phyloP scores from a whole-genome alignment of 2,888 invertebrate species.

The Ceriagrion tenellum region DNA sequence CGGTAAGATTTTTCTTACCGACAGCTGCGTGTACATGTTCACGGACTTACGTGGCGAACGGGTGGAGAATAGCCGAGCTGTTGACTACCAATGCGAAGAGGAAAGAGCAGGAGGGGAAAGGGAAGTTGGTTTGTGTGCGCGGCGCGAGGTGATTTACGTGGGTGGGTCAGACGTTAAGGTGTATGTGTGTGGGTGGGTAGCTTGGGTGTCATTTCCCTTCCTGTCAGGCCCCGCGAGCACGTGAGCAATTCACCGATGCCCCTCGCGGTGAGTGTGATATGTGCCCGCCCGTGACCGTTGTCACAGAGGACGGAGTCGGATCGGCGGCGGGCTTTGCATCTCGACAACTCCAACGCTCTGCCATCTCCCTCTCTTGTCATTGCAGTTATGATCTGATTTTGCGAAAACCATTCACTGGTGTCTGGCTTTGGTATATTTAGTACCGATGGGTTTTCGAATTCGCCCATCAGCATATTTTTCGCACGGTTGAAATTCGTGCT shows the following conservation, averaged over 20 bases:
- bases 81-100: background rate
- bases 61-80: too few species aligned
- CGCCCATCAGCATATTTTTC: background rate
- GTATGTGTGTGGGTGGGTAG: too few species aligned
- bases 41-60: too few species aligned
- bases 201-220: background rate
- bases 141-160: background rate
- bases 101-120: background rate
- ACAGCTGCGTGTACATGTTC: too few species aligned
- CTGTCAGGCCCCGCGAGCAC: background rate
- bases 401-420: background rate
- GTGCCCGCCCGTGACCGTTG: conserved; percentile 1
- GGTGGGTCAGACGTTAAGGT: background rate
- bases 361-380: background rate
- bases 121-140: background rate
- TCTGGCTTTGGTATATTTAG: background rate
- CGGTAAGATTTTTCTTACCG: too few species aligned
- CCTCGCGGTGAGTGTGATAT: background rate
- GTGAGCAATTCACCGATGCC: conserved; percentile 1
- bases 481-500: too few species aligned
- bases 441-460: background rate
- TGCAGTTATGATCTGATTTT: background rate
- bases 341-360: background rate
- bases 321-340: background rate
- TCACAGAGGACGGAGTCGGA: background rate